A percentile compares a stretch with the other conserved stretches of the same genome.
Conservation (phyloP, 1,140 invertebrate species). For the Nasonia giraulti region DNA sequence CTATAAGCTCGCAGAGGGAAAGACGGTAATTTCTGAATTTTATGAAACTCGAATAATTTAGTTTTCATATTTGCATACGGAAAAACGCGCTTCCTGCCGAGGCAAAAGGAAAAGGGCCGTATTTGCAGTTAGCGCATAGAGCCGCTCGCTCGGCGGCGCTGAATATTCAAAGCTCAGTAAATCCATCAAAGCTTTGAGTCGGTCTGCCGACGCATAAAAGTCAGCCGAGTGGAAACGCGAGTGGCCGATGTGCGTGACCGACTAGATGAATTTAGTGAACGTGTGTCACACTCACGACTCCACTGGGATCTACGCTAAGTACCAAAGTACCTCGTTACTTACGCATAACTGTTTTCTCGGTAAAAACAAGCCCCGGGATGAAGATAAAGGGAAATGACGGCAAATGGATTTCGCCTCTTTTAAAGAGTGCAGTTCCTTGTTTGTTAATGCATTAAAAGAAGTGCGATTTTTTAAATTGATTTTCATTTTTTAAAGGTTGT, state of each 20-base stretch:
- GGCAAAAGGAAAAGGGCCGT: neutral
- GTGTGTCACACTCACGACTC: slow-evolving; percentile 17
- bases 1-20: neutral
- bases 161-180: slow-evolving; percentile 30
- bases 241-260: slow-evolving; percentile 5
- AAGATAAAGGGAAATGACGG: neutral
- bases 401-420: neutral
- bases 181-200: slow-evolving; percentile 11
- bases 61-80: neutral
- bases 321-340: slow-evolving; percentile 58
- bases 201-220: slow-evolving; percentile 21
- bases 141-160: neutral
- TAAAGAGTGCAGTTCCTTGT: neutral
- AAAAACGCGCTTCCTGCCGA: neutral
- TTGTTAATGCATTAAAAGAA: neutral
- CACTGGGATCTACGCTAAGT: slow-evolving; percentile 47
- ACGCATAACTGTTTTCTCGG: slow-evolving; percentile 60
- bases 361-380: slow-evolving; percentile 52
- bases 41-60: neutral
- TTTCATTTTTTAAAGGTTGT: too few species aligned
- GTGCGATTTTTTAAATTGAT: too few species aligned
- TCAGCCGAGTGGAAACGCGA: slow-evolving; percentile 8
- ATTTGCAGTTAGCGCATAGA: neutral
- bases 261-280: slow-evolving; percentile 39
- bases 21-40: neutral